phyloP scores from a whole-genome alignment of 2,888 invertebrate species.

The Drosophila prostipennis region DNA sequence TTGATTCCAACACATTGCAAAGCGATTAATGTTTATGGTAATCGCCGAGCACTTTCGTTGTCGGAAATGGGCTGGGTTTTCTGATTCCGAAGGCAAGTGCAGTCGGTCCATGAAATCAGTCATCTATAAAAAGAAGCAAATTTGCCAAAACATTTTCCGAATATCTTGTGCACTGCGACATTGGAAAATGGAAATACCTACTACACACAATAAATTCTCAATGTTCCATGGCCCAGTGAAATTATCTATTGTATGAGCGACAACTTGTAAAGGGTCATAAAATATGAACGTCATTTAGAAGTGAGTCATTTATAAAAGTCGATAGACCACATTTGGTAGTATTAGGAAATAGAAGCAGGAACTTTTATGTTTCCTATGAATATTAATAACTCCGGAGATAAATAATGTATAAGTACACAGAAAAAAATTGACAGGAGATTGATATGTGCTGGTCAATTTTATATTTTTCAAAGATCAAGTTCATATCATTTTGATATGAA shows the following conservation, averaged over 20 bases:
- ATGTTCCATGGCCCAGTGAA: constrained; percentile 3
- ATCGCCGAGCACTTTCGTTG: constrained; percentile 19
- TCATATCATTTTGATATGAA: too few species aligned
- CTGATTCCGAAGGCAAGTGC: constrained; percentile 14
- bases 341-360: background rate
- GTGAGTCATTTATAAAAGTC: constrained; percentile 1
- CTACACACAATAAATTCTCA: constrained; percentile 5
- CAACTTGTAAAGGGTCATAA: background rate
- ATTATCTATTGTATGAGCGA: background rate
- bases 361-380: too few species aligned
- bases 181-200: background rate
- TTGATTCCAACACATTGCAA: constrained; percentile 16
- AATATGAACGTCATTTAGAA: background rate
- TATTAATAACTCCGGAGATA: too few species aligned
- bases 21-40: constrained; percentile 26
- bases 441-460: too few species aligned
- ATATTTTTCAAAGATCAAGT: too few species aligned
- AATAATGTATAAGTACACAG: too few species aligned
- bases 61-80: constrained; percentile 8
- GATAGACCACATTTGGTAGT: background rate
- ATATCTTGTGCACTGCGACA: background rate
- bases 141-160: background rate
- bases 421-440: too few species aligned
- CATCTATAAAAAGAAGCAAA: constrained; percentile 7
- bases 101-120: constrained; percentile 15